These are phyloP conservation scores for Colostygia pectinataria DNA, from an alignment of 2,888 invertebrate species.

Conservation along the genomic window DNA sequence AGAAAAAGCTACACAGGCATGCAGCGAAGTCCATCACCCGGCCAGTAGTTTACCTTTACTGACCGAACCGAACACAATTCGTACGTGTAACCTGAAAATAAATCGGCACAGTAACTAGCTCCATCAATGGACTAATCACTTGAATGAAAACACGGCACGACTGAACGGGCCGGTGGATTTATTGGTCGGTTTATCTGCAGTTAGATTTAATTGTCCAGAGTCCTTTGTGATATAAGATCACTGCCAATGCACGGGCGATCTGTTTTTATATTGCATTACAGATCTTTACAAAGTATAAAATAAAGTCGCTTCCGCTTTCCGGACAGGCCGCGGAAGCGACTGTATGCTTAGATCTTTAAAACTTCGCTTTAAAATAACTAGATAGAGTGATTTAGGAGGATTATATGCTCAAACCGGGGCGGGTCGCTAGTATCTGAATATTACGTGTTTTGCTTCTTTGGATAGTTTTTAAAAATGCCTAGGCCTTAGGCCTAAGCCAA, in stretches of 20 bases:
- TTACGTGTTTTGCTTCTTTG: no score
- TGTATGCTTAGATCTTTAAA: no score
- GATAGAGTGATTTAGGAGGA: no score
- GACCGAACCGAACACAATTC: background rate
- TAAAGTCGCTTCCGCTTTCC: no score
- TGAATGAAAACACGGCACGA: slow-evolving; percentile 20
- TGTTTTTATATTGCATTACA: background rate
- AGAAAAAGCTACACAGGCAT: no score
- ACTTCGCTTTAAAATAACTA: no score
- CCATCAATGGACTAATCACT: slow-evolving; percentile 20
- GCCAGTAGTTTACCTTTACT: background rate
- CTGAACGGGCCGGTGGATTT: slow-evolving; percentile 10
- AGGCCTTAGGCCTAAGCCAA: no score
- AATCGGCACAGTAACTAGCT: slow-evolving; percentile 7
- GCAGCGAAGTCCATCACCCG: background rate
- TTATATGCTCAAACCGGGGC: no score
- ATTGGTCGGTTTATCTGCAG: slow-evolving; percentile 13
- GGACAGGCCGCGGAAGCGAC: no score
- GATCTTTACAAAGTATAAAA: no score
- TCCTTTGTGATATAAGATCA: slow-evolving; percentile 17
- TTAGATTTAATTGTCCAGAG: slow-evolving; percentile 15
- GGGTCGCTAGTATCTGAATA: no score
- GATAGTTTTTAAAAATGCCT: no score
- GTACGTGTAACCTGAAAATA: slow-evolving; percentile 8
- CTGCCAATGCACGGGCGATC: background rate